phyloP scores from a whole-genome alignment of 1,140 invertebrate genomes.

The Eurosta solidaginis region DNA sequence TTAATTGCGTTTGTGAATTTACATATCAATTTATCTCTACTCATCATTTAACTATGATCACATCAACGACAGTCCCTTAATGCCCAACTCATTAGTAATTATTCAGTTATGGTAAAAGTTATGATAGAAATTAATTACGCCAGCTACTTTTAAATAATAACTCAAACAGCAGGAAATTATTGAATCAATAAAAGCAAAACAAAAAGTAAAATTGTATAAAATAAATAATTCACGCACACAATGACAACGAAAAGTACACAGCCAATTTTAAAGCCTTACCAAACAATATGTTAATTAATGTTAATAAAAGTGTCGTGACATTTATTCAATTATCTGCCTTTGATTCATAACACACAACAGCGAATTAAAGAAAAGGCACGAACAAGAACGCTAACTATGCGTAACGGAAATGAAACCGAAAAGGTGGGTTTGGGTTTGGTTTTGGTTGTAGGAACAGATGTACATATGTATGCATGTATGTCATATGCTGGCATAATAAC shows the following conservation, averaged over 20 bases:
- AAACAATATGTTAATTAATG: slow-evolving; percentile 27
- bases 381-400: background rate
- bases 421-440: no score
- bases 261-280: background rate
- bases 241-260: background rate
- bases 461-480: no score
- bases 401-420: background rate
- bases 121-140: background rate
- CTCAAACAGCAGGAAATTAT: background rate
- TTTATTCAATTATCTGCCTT: background rate
- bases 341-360: background rate
- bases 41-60: background rate
- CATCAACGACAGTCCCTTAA: background rate
- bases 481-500: background rate
- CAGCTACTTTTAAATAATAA: background rate
- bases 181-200: background rate
- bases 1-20: no score
- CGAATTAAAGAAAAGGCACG: background rate
- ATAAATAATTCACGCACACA: background rate
- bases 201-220: background rate
- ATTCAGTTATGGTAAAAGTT: background rate
- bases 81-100: slow-evolving; percentile 10
- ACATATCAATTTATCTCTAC: background rate
- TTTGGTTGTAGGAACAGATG: no score
- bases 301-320: background rate